Conservation (phyloP, 2,888 invertebrate species). For the Dastarcus helophoroides region DNA sequence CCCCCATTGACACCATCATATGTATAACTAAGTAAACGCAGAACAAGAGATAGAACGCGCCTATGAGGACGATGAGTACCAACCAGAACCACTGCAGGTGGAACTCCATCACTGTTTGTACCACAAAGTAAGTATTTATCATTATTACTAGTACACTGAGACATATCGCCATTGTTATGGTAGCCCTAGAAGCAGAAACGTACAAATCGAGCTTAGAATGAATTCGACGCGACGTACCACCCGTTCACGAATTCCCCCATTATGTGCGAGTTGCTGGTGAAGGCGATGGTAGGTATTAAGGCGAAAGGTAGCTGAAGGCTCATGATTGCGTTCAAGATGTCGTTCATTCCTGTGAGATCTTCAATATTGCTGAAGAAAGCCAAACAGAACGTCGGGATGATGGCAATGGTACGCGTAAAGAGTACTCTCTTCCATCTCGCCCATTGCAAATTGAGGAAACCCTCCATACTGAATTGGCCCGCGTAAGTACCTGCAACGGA, state of each 20-base stretch:
- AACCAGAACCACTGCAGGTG: constrained; percentile 38
- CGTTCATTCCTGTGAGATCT: constrained; percentile 71
- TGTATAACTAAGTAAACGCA: constrained; percentile 64
- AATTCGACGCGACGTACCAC: constrained; percentile 42
- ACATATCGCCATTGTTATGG: constrained; percentile 54
- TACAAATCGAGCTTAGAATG: constrained; percentile 8
- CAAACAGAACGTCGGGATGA: constrained; percentile 58
- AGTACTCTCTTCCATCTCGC: constrained; percentile 77
- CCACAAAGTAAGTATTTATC: constrained; percentile 72
- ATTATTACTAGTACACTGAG: constrained; percentile 59
- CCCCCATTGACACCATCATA: constrained; percentile 57
- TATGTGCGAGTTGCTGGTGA: constrained; percentile 63
- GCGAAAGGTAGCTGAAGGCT: constrained; percentile 81
- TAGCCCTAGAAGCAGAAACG: constrained; percentile 44
- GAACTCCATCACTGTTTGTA: constrained; percentile 43
- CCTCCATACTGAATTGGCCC: constrained; percentile 86
- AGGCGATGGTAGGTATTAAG: constrained; percentile 73
- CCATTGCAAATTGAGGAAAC: constrained; percentile 76
- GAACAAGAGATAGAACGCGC: constrained; percentile 57
- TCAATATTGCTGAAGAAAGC: constrained; percentile 56
- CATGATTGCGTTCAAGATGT: constrained; percentile 77
- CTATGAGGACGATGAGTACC: constrained; percentile 43
- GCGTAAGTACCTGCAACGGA: constrained; percentile 50
- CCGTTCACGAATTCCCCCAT: constrained; percentile 82
- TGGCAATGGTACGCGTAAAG: constrained; percentile 74